Base-by-base conservation (phyloP, 2,888 invertebrate genomes). In the Kuschelorhynchus macadamiae region DNA sequence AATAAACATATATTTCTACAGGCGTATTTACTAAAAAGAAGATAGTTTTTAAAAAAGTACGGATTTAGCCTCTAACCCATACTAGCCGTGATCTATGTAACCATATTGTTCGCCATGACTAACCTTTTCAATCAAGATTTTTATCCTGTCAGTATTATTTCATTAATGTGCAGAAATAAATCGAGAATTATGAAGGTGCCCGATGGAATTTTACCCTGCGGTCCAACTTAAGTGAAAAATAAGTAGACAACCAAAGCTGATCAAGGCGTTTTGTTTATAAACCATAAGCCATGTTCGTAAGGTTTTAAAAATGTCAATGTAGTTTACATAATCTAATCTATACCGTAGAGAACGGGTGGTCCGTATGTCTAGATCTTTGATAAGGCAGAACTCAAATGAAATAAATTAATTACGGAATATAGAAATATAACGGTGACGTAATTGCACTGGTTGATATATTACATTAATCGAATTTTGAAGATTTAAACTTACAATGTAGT, bases 41-140 rank as follows among this genome's bases (percentile, higher is more conserved):
- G n/a, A n/a, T n/a, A n/a, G n/a, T n/a, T n/a, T n/a, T 39, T 14
- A 39, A 52, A 52, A 55, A 55, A 55, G 21, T 21, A 55, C 42
- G 42, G 30, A 36, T 61, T 61, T 61, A 42, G 52, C 61, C 61
- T 61, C 49, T 61, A 50, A 52, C 49, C 57, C 33, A 53, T 30
- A 55, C 52, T 46, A 62, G 46, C 62, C 62, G 53, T 62, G 62
- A 62, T 53, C 53, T 55, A 55, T 62, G 62, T 53, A 53, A 46
- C 53, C 46, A n/a, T n/a, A 42, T 62, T 42, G 44, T 46, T 62
- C 17, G 41, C 49, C 32, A 18, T 21, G 46, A 20, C 25, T 49
- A 67, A 67, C 67, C 67, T 67, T 67, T 61, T 67, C 67, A 60
- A 67, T 67, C 67, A 67, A 55, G 55, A 60, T 55, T 67, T 67